Percentiles rank a stretch among this genome's conserved stretches.
These are phyloP conservation scores for Pegea sp. DNA, from an alignment of 23 tunicate genomes.

Conservation along the genomic window DNA sequence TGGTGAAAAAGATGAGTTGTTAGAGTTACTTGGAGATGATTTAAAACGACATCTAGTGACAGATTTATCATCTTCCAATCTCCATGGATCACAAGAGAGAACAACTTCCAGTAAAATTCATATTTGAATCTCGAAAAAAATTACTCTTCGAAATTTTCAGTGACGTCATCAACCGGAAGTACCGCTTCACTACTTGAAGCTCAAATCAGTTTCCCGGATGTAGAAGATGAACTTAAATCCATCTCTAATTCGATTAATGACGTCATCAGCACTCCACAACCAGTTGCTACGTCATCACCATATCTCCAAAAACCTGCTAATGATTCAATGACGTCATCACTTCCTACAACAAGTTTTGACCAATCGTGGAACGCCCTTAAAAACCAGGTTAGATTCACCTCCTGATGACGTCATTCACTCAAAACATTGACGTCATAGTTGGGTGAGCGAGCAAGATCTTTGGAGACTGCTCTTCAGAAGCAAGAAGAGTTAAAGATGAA, in stretches of 20 bases:
- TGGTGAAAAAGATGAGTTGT: no score
- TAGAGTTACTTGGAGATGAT: no score
- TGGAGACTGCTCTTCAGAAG: conserved; percentile 8
- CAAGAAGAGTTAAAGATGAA: conserved; percentile 27
- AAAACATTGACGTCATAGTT: conserved; percentile 3
- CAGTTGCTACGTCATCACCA: conserved; percentile 32
- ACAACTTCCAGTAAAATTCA: no score
- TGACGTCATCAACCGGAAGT: conserved; percentile 3
- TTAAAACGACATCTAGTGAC: no score
- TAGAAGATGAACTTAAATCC: no score
- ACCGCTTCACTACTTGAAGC: conserved; percentile 9
- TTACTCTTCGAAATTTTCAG: not conserved
- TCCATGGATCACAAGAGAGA: no score
- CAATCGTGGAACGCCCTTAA: conserved; percentile 4
- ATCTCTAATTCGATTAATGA: no score
- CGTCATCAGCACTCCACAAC: conserved; percentile 7
- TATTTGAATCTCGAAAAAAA: not conserved
- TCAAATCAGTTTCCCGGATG: no score
- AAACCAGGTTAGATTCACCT: conserved; percentile 5
- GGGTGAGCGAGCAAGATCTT: conserved; percentile 13
- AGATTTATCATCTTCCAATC: no score
- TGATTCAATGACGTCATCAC: not conserved
- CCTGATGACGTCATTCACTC: not conserved
- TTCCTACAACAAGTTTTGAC: conserved; percentile 2
- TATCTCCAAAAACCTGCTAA: conserved; percentile 6